phyloP scores from a whole-genome alignment of 1,140 invertebrate genomes.

The Charaxes varanes region DNA sequence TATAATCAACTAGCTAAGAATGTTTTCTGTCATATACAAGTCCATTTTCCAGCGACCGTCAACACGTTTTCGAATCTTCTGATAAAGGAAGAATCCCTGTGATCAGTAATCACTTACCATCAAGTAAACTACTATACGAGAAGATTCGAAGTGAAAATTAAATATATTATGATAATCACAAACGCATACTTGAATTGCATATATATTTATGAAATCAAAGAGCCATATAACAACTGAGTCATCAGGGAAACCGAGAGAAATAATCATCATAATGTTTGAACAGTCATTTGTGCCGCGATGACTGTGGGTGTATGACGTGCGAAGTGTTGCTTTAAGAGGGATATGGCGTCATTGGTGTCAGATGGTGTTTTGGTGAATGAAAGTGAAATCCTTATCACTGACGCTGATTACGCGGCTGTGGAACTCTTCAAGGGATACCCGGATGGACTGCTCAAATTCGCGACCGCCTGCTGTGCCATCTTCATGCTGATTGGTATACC shows the following conservation, averaged over 20 bases:
- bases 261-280: conserved; percentile 26
- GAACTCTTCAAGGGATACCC: conserved; percentile 83
- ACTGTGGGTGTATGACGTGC: conserved; percentile 31
- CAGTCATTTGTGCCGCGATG: conserved; percentile 31
- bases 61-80: too few species aligned
- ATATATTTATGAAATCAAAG: too few species aligned
- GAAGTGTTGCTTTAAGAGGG: conserved; percentile 16
- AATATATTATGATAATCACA: too few species aligned
- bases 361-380: conserved; percentile 23
- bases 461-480: conserved; percentile 81
- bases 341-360: conserved; percentile 16
- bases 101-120: too few species aligned
- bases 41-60: too few species aligned
- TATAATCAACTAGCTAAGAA: too few species aligned
- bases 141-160: too few species aligned
- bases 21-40: too few species aligned
- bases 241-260: conserved; percentile 30
- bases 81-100: too few species aligned
- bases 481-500: conserved; percentile 88
- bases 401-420: conserved; percentile 41
- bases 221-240: too few species aligned
- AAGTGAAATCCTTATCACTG: conserved; percentile 29
- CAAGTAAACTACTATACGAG: too few species aligned
- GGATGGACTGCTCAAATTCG: conserved; percentile 79
- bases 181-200: too few species aligned